Base-by-base conservation (phyloP, 30 jellyfish, hydroid and myxozoan genomes). In the Nemopilema nomurai region DNA sequence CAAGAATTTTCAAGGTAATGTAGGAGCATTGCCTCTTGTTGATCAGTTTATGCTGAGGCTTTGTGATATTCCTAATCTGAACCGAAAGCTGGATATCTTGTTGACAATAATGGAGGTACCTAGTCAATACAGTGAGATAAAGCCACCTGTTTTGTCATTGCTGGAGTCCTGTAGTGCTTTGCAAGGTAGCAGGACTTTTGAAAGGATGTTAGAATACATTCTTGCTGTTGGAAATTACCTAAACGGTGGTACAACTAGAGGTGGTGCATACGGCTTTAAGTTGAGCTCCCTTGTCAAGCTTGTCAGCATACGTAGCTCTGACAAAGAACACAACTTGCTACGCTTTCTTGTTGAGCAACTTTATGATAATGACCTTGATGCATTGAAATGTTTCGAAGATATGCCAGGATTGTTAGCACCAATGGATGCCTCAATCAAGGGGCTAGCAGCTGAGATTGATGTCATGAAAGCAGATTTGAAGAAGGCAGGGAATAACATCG, bases 201-300 rank as follows among this genome's bases (percentile, higher is more conserved):
- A 74, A 25, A 32, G 86, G 30, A 70, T 93, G 52, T 67, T 93
- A 18, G 97, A 93, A 69, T 93, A 87, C 41, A 73, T 93, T 66
- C 77, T 93, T 49, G 78, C 98, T 1, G 52, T 88, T 31, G 98
- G 98, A 0, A 93, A 93, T 69, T 93, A 80, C 81, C 63, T 93
- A 72, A 93, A 93, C 69, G 97, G 97, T 7, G 98, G 98, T 1
- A 93, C 98, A 26, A 82, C 81, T 19, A 84, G 98, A n/a, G 98
- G 98, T 26, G 92, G 97, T 16, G 98, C 98, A 32, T 79, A 93
- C 49, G 98, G 98, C n/a, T 93, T 88, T 82, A 93, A 84, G 70
- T 22, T 93, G 80, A 89, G 85, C 82, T 89, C 97, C 22, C 92
- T 93, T 18, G 92, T 73, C 28, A 87, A 88, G 85, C 89, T 93